Conservation (phyloP, 2,888 invertebrate species). For the Harpalus rubripes region DNA sequence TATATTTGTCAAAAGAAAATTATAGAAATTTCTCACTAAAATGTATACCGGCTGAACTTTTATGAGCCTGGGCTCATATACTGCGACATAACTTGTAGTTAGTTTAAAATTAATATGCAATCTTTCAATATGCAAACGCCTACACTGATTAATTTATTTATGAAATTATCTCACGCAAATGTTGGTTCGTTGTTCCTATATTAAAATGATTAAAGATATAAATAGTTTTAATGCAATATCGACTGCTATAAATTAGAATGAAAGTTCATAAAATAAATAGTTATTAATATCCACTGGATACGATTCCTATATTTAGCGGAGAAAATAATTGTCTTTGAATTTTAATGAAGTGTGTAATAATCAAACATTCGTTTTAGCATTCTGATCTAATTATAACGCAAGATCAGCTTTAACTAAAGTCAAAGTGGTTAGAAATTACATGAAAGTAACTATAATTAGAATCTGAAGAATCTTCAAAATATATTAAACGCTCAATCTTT, state of each 20-base stretch:
- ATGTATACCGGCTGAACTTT: too few species aligned
- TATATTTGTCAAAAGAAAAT: too few species aligned
- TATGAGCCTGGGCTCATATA: too few species aligned
- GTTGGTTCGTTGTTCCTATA: background rate
- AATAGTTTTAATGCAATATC: slow-evolving; percentile 8
- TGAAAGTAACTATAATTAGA: too few species aligned
- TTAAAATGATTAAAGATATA: slow-evolving; percentile 4
- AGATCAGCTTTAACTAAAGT: background rate
- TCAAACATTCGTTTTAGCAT: background rate
- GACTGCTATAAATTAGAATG: slow-evolving; percentile 22
- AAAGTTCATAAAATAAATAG: background rate
- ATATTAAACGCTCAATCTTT: too few species aligned
- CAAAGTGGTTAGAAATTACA: background rate
- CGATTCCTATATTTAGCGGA: background rate
- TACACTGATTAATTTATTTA: background rate
- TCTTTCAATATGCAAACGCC: background rate
- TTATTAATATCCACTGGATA: background rate
- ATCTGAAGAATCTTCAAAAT: too few species aligned
- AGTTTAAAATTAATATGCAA: too few species aligned
- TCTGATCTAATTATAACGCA: background rate
- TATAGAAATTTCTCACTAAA: too few species aligned
- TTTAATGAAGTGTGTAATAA: slow-evolving; percentile 20
- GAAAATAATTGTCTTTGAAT: slow-evolving; percentile 16
- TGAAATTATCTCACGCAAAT: background rate
- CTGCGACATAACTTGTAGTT: too few species aligned